phyloP scores from a whole-genome alignment of 2,888 invertebrate species.

The Plagodis pulveraria region DNA sequence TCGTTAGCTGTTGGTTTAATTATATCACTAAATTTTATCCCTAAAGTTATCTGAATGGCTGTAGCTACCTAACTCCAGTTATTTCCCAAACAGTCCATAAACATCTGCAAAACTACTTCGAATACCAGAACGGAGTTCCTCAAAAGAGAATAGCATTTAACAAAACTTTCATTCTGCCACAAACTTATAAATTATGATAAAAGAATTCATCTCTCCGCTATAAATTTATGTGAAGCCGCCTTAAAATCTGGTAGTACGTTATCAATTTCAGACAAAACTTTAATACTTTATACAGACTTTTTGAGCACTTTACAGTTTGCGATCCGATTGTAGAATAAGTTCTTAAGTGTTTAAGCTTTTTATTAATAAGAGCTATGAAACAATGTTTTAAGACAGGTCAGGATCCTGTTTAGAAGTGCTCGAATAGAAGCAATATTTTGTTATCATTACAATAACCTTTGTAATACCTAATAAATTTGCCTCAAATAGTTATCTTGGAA shows the following conservation, averaged over 20 bases:
- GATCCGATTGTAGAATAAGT: conserved; percentile 3
- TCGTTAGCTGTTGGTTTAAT: too few relatives aligned
- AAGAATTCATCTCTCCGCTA: conserved; percentile 54
- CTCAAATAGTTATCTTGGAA: too few relatives aligned
- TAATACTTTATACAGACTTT: conserved; percentile 64
- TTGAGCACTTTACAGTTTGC: not conserved
- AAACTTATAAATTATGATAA: conserved; percentile 49
- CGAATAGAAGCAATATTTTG: too few relatives aligned
- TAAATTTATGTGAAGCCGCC: conserved; percentile 63
- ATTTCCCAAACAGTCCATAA: not conserved
- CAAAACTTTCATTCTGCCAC: conserved; percentile 32
- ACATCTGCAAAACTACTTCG: not conserved
- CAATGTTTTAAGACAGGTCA: too few relatives aligned
- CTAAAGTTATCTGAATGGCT: too few relatives aligned
- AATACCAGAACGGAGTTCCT: conserved; percentile 17
- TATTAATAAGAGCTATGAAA: too few relatives aligned
- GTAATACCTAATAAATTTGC: too few relatives aligned
- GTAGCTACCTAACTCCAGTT: too few relatives aligned
- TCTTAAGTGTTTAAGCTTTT: too few relatives aligned
- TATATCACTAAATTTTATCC: too few relatives aligned
- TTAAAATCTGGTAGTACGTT: conserved; percentile 65
- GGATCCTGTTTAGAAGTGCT: too few relatives aligned
- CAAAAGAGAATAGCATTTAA: conserved; percentile 33
- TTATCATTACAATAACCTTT: too few relatives aligned
- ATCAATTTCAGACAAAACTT: conserved; percentile 72